Percentiles rank a stretch among this genome's conserved stretches.
These are phyloP conservation scores for Lutjanus erythropterus DNA, from an alignment of 2,113 vertebrate genomes.

Conservation along the genomic window DNA sequence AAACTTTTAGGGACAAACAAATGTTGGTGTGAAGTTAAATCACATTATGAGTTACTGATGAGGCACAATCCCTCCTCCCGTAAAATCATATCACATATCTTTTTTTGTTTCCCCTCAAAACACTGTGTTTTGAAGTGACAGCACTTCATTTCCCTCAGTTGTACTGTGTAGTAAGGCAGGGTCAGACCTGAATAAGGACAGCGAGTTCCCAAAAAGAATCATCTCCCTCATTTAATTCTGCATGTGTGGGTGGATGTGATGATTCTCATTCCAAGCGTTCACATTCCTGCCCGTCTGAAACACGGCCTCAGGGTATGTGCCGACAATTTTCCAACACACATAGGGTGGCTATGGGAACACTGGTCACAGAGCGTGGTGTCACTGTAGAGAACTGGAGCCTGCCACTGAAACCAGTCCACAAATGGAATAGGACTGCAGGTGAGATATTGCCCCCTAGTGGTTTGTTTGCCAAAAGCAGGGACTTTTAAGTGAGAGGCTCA, in stretches of 20 bases:
- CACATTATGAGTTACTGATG: slow-evolving; percentile 25
- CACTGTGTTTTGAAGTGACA: neutral
- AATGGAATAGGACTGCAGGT: slow-evolving; percentile 44
- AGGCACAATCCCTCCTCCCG: neutral
- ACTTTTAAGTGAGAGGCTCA: neutral
- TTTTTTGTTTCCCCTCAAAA: neutral
- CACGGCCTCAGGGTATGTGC: slow-evolving; percentile 46
- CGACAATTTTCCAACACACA: slow-evolving; percentile 43
- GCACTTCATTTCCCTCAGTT: neutral
- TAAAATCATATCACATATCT: neutral
- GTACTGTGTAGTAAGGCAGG: slow-evolving; percentile 9
- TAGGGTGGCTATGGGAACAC: slow-evolving; percentile 42
- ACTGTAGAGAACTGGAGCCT: slow-evolving; percentile 25
- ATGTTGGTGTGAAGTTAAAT: slow-evolving; percentile 32
- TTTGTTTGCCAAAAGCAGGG: slow-evolving; percentile 31
- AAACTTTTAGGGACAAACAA: neutral
- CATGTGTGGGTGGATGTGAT: slow-evolving; percentile 64
- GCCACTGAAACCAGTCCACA: slow-evolving; percentile 41
- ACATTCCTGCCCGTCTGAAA: slow-evolving; percentile 56
- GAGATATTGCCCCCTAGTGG: slow-evolving; percentile 82
- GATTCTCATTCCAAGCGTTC: slow-evolving; percentile 40
- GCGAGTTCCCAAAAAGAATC: slow-evolving; percentile 32
- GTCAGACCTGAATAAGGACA: slow-evolving; percentile 42
- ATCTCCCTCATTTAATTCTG: slow-evolving; percentile 60
- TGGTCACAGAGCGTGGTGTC: slow-evolving; percentile 49